Evolutionary conservation across 1,140 invertebrate species (phyloP), one percentile per base, ranked within the genome.

Genomic region (Camponotus vicinus): DNA sequence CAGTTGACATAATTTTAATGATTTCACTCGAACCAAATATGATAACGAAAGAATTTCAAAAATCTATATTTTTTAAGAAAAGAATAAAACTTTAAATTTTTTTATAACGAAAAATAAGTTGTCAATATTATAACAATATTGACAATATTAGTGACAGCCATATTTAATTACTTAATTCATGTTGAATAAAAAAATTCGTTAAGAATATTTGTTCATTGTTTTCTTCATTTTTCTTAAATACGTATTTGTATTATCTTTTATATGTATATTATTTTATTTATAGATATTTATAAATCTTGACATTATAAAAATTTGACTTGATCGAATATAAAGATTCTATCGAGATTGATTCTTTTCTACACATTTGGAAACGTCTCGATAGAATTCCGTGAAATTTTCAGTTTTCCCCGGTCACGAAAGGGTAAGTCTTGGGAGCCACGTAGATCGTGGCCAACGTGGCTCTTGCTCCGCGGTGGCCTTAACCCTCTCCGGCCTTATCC

Each of bases 381-480:
- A 66, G 45, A 66, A 66, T n/a, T 64, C 27, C 45, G 21, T 40
- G 15, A 85, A 40, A 78, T 57, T 66, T 78, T 78, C 57, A 75
- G 32, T 76, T 76, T 63, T 40, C 21, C 40, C 8, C 11, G 2
- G 5, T 15, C 34, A 21, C 34, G 71, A 42, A 85, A 78, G 45
- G 34, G 73, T 45, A 78, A 52, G 34, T 70, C 52, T 55, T 42
- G 34, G 52, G n/a, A 59, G 55, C 2, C 49, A 32, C 37, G 55
- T 73, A 67, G 49, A 76, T 34, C 76, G 76, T 37, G 67, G 18
- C 55, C 42, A 79, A 32, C 66, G 78, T 27, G 69, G 57, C 69
- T 83, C 63, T 83, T 55, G 69, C 55, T 45, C 27, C 57, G 64
- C 76, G 52, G 63, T 69, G 75, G 52, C 75, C 64, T 80, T 69